Evolutionary conservation across 2,888 invertebrate species (phyloP).

Genomic region (Fabriciana adippe): DNA sequence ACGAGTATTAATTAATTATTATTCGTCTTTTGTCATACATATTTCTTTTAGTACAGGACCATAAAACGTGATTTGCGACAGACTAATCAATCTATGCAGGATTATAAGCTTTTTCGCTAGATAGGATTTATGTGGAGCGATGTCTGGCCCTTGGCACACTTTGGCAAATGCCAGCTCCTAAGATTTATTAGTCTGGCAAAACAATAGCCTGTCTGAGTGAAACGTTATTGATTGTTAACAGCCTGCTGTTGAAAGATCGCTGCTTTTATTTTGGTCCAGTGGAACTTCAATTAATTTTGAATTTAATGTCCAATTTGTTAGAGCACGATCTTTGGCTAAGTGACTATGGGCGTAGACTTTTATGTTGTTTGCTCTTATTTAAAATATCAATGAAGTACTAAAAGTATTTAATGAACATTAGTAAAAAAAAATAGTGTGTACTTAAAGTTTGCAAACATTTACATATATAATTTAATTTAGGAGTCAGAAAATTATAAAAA

Average conservation of each 20-base stretch:
- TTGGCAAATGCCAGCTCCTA: slow-evolving; percentile 30
- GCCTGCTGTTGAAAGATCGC: slow-evolving; percentile 29
- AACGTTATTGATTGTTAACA: slow-evolving; percentile 38
- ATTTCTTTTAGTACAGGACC: neutral
- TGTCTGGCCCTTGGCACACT: slow-evolving; percentile 36
- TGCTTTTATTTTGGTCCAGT: slow-evolving; percentile 25
- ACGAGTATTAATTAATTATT: neutral
- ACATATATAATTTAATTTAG: neutral
- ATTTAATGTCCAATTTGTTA: slow-evolving; percentile 15
- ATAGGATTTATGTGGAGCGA: slow-evolving; percentile 32
- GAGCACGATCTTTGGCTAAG: neutral
- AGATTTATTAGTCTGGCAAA: slow-evolving; percentile 41
- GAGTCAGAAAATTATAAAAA: too few relatives aligned
- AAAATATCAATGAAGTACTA: too few relatives aligned
- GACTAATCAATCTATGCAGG: slow-evolving; percentile 26
- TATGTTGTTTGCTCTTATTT: too few relatives aligned
- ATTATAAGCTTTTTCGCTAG: slow-evolving; percentile 25
- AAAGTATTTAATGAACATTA: too few relatives aligned
- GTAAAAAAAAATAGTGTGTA: neutral
- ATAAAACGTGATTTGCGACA: slow-evolving; percentile 12
- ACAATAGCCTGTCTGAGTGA: slow-evolving; percentile 37
- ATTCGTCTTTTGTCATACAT: neutral
- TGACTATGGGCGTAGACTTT: neutral
- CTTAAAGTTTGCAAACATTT: neutral
- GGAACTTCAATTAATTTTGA: slow-evolving; percentile 26